Evolutionary conservation across 2,888 invertebrate genomes (phyloP), one percentile per base, ranked within the genome.

Genomic region (Aleiodes testaceus): DNA sequence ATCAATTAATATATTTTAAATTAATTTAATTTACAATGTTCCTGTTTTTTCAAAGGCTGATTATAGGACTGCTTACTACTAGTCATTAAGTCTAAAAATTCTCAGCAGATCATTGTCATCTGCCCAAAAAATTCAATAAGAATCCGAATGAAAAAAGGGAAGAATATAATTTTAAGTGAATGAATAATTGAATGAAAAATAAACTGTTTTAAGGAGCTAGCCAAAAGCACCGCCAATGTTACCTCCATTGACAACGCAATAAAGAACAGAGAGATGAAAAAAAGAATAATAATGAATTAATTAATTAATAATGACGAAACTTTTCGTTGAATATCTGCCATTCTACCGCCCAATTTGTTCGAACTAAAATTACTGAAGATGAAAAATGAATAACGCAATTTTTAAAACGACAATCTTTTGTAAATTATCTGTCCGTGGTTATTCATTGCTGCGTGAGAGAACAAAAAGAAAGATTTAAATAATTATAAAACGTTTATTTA

Each of bases 221-320:
- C 80, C 79, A 77, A 72, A 76, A 79, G 77, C 78, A 81, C 79
- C 79, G 79, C 80, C 81, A 80, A 72, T 47, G 42, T 72, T 72
- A 65, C 70, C 71, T 69, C 55, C 72, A 50, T 77, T 73, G 74
- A 76, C 73, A 72, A 72, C 74, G 73, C 74, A 67, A 55, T 61
- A 70, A 72, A 69, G 70, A 66, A 36, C 36, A 36, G 36, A 36
- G 36, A 36, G 36, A 36, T 36, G 36, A 36, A 36, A 73, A 50
- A 69, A 63, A 53, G 3, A 26, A 26, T 26, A 63, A 53, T 26
- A 26, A 26, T 26, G 3, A 26, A 26, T 26, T 26, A 72, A 66
- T 50, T 65, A 63, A 63, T 26, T 42, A 44, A 30, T 30, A 49
- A 66, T 50, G 47, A 49, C 16, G 49, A 49, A 18, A 66, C 20